These are phyloP conservation scores for Enteromius paludinosus DNA, from an alignment of 2,797 vertebrate genomes.

Conservation along the genomic window DNA sequence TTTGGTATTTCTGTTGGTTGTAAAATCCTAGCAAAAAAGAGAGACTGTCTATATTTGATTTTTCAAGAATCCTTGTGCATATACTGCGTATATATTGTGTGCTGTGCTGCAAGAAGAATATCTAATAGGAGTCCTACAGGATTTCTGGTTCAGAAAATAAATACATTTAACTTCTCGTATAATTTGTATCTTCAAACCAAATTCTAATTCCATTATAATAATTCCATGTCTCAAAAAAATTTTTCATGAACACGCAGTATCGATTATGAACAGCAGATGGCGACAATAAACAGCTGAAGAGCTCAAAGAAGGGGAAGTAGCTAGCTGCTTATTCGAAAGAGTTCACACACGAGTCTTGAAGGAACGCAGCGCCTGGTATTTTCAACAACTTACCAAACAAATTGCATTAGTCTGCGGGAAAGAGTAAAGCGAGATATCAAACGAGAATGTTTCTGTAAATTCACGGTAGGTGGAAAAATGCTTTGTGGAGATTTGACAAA, in stretches of 20 bases:
- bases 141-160: not conserved
- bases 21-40: not conserved
- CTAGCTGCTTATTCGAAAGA: not conserved
- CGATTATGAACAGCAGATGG: not conserved
- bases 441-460: not conserved
- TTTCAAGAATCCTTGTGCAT: not conserved
- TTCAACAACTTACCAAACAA: not conserved
- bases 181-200: not conserved
- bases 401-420: not conserved
- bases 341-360: not conserved
- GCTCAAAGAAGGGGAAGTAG: slow-evolving; percentile 35
- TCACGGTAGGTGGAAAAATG: slow-evolving; percentile 43
- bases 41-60: not conserved
- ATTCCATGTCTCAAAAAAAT: too few species aligned
- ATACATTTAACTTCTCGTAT: not conserved
- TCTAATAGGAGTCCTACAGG: not conserved
- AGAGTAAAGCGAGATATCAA: not conserved
- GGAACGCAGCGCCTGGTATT: not conserved
- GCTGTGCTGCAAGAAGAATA: not conserved
- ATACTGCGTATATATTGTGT: not conserved
- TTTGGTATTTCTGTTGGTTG: not conserved
- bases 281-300: not conserved
- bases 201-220: not conserved
- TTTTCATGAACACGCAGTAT: not conserved
- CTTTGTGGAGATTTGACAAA: not conserved